phyloP scores from a whole-genome alignment of 1,140 invertebrate genomes.

The Leptinotarsa texana region DNA sequence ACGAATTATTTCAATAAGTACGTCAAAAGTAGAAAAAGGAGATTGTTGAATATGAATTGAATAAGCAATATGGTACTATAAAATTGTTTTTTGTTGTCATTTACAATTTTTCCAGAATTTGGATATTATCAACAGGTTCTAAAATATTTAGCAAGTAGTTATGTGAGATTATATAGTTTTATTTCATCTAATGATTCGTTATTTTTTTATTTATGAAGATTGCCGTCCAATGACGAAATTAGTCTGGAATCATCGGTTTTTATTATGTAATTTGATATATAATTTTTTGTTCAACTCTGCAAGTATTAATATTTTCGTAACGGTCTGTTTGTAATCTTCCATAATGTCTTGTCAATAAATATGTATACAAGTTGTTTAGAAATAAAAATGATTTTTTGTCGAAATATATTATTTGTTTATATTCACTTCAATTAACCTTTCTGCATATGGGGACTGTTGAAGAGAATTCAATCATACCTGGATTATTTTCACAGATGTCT shows the following conservation, averaged over 20 bases:
- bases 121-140: background rate
- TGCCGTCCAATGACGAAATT: slow-evolving; percentile 18
- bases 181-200: slow-evolving; percentile 5
- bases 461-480: too few species aligned
- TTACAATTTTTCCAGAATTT: too few species aligned
- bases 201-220: slow-evolving; percentile 22
- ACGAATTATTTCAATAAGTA: too few species aligned
- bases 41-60: too few species aligned
- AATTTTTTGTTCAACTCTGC: slow-evolving; percentile 22
- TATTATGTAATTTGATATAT: slow-evolving; percentile 17
- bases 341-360: slow-evolving; percentile 44
- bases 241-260: slow-evolving; percentile 17
- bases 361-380: slow-evolving; percentile 42
- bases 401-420: too few species aligned
- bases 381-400: slow-evolving; percentile 38
- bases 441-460: too few species aligned
- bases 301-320: slow-evolving; percentile 37
- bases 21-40: too few species aligned
- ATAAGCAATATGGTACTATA: too few species aligned
- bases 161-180: background rate
- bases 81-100: too few species aligned
- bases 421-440: too few species aligned
- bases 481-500: too few species aligned
- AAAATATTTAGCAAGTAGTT: background rate
- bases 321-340: slow-evolving; percentile 45